These are phyloP conservation scores for Calidris pugnax DNA, from an alignment of 2,113 vertebrate genomes.

Conservation along the genomic window DNA sequence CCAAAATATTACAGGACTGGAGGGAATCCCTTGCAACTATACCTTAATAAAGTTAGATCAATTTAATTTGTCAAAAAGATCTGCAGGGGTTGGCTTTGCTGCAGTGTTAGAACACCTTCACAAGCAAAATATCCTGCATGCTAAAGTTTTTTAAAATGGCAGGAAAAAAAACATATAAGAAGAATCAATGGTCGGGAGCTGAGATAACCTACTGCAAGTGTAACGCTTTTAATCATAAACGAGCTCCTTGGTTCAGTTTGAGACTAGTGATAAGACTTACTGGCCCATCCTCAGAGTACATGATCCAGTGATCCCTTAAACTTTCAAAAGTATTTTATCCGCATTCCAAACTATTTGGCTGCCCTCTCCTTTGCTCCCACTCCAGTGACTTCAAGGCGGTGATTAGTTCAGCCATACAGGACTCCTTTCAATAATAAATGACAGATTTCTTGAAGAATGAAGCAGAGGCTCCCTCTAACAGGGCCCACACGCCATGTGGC, in stretches of 20 bases:
- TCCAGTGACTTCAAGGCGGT: not conserved
- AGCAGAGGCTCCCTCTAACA: not conserved
- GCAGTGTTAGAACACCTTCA: not conserved
- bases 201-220: not conserved
- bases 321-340: not conserved
- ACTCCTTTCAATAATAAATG: not conserved
- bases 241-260: not conserved
- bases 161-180: not conserved
- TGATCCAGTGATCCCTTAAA: not conserved
- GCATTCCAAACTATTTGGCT: not conserved
- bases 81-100: not conserved
- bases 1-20: not conserved
- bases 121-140: not conserved
- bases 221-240: not conserved
- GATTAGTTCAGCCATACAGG: not conserved
- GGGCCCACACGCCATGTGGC: rapidly evolving
- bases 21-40: not conserved
- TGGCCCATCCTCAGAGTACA: not conserved
- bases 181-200: not conserved
- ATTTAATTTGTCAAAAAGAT: not conserved
- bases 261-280: not conserved
- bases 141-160: not conserved
- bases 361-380: not conserved
- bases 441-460: not conserved
- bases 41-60: not conserved